Evolutionary conservation across 2,113 vertebrate species (phyloP).

Genomic region (Chloroceryle aenea): DNA sequence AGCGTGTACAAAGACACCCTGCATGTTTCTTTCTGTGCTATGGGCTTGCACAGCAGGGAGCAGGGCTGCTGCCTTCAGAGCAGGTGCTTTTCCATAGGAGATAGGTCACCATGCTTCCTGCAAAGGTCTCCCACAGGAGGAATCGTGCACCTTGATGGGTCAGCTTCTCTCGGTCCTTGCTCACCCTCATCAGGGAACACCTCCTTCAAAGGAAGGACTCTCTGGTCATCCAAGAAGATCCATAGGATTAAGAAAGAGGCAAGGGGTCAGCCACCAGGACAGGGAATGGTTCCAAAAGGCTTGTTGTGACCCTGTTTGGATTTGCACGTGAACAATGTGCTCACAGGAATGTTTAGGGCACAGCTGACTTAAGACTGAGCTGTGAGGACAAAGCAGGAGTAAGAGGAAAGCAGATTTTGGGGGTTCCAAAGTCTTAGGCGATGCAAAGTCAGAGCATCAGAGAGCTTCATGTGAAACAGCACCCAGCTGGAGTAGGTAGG

Average conservation of each 20-base stretch:
- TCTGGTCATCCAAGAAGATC: not conserved
- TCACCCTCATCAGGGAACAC: not conserved
- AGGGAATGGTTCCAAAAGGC: not conserved
- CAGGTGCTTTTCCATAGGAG: not conserved
- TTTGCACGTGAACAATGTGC: not conserved
- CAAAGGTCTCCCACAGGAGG: not conserved
- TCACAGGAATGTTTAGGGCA: not conserved
- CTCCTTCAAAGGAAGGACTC: not conserved
- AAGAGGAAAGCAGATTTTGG: not conserved
- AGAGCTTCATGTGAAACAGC: not conserved
- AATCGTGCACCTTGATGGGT: rapidly evolving
- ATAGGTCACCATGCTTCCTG: not conserved
- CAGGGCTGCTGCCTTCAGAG: not conserved
- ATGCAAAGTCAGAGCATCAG: not conserved
- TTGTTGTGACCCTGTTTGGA: not conserved
- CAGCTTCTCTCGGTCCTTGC: not conserved
- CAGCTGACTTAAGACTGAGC: not conserved
- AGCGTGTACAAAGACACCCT: not conserved
- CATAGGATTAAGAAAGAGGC: not conserved
- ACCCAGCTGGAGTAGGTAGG: not conserved
- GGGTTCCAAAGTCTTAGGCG: not conserved
- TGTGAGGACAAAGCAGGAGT: not conserved
- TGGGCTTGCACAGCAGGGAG: not conserved
- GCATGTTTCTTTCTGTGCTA: rapidly evolving
- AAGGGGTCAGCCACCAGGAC: not conserved